phyloP scores from a whole-genome alignment of 2,888 invertebrate genomes.

The Leucophenga maculata region DNA sequence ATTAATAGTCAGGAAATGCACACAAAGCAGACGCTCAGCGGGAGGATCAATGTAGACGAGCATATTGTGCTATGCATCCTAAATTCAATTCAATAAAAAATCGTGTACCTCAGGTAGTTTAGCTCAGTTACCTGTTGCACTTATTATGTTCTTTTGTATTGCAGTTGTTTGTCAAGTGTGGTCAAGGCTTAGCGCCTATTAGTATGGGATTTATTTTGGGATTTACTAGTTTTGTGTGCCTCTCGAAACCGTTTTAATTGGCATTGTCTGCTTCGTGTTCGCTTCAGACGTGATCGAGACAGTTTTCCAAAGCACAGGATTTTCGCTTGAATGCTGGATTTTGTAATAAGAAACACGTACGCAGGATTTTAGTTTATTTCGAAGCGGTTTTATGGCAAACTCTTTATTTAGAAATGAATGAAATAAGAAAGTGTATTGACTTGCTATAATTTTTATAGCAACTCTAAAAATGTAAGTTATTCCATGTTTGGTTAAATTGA shows the following conservation, averaged over 20 bases:
- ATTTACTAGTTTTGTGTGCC: background rate
- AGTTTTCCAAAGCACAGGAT: background rate
- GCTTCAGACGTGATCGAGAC: too few relatives aligned
- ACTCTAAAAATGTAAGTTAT: too few relatives aligned
- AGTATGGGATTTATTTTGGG: constrained; percentile 1
- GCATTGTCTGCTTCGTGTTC: background rate
- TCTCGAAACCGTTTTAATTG: background rate
- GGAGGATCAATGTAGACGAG: background rate
- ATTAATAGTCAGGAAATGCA: constrained; percentile 23
- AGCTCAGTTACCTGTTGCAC: background rate
- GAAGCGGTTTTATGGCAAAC: background rate
- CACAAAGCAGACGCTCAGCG: constrained; percentile 6
- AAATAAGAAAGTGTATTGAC: too few relatives aligned
- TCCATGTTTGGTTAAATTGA: too few relatives aligned
- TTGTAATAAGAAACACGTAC: background rate
- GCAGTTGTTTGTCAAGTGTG: constrained; percentile 19
- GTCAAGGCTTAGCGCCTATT: constrained; percentile 18
- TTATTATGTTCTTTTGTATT: background rate
- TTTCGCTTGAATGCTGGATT: background rate
- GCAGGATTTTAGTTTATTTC: background rate
- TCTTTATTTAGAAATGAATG: too few relatives aligned
- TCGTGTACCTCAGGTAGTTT: background rate
- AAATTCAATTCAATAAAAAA: background rate
- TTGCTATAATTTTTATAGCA: background rate
- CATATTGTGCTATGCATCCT: background rate